A percentile compares a stretch with the other conserved stretches of the same genome.
Evolutionary conservation across 2,888 invertebrate species (phyloP).

Genomic region (Hermodice carunculata): DNA sequence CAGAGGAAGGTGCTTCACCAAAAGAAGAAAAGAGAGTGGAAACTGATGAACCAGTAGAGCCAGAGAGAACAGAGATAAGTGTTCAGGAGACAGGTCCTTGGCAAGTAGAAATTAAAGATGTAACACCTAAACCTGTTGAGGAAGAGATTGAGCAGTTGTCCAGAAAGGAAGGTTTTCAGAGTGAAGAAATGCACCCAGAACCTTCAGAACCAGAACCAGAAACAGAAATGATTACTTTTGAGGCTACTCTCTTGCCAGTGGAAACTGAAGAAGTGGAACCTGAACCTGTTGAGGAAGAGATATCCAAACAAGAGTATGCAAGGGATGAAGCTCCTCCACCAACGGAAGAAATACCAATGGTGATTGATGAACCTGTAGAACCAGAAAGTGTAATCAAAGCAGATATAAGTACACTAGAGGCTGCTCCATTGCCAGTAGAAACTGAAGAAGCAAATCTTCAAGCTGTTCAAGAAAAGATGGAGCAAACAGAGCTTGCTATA

Average conservation of each 20-base stretch:
- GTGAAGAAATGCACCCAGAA: too few species aligned
- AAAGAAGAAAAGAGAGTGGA: background rate
- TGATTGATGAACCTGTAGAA: background rate
- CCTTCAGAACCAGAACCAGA: background rate
- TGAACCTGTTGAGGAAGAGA: slow-evolving; percentile 28
- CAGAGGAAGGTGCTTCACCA: slow-evolving; percentile 74
- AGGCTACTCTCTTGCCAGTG: too few species aligned
- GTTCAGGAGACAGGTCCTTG: background rate
- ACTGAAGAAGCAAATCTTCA: too few species aligned
- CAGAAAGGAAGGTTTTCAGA: too few species aligned
- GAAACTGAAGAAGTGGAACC: slow-evolving; percentile 7
- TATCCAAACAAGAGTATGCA: slow-evolving; percentile 51
- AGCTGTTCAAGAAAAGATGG: too few species aligned
- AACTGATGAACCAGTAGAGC: background rate
- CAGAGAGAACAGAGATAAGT: background rate
- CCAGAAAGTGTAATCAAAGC: background rate
- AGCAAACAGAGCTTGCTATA: background rate
- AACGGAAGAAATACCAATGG: background rate
- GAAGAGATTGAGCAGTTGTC: background rate
- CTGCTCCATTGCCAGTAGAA: slow-evolving; percentile 4
- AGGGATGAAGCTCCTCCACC: background rate
- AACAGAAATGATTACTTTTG: too few species aligned
- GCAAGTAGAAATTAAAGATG: background rate
- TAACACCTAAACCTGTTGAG: background rate
- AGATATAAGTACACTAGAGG: background rate